Evolutionary conservation across 2,113 vertebrate species (phyloP), one percentile per base, ranked within the genome.

Genomic region (Xenopus laevis): DNA sequence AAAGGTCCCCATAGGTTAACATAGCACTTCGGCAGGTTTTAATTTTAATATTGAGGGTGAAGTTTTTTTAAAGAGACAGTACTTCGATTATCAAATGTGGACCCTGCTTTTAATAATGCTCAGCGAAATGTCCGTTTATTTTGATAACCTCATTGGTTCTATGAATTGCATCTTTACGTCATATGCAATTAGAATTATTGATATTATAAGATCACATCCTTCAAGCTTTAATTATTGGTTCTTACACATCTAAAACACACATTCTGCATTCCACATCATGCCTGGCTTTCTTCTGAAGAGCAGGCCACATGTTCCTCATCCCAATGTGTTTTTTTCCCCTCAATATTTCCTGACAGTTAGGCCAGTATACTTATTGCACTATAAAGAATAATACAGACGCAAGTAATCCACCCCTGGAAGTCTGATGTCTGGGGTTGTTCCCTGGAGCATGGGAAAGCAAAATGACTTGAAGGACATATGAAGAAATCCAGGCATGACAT

Each of bases 361-460:
- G 33, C 18, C 44, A 16, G 15, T 65, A n/a, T 46, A 12, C 63
- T 45, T 13, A 65, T 46, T 65, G n/a, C 13, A n/a, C 63, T 20
- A 18, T 40, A 65, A 65, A 46, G 63, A 46, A 65, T 65, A 65
- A 65, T 65, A 65, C 40, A 46, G 63, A 65, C 30, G 0, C 33
- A 64, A 64, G 13, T 64, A 64, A 44, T 64, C 13, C 62, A 64
- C 15, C 6, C 16, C 13, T 44, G 30, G 33, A 65, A n/a, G 17
- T 46, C 63, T 65, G 18, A 65, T 65, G 63, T 65, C 63, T 65
- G 20, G 17, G 13, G 18, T 46, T 65, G 63, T n/a, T 65, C 44
- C 40, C 63, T 65, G 44, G 63, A 65, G 63, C 63, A 46, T 46
- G 44, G 63, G 44, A 65, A 40, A 45, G 45, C 46, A 20, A 65